Percentiles rank a stretch among this genome's conserved stretches.
Evolutionary conservation across 2,888 invertebrate genomes (phyloP).

Genomic region (Lamellibrachia columna): DNA sequence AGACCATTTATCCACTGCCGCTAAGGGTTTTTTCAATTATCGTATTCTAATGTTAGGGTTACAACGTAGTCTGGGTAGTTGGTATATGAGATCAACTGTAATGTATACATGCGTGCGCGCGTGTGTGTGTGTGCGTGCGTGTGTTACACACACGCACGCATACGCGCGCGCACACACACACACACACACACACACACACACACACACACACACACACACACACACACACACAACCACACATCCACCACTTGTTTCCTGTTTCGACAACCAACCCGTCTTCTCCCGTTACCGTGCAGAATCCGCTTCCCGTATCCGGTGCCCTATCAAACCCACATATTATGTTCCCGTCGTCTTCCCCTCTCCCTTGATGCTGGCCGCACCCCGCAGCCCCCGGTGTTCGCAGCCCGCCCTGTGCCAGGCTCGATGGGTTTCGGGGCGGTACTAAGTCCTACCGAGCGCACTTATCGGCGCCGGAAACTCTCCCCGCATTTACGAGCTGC

Average conservation of each 20-base stretch:
- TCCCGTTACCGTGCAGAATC: background rate
- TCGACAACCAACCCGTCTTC: background rate
- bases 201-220: too few species aligned
- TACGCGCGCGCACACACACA: too few species aligned
- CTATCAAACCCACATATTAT: background rate
- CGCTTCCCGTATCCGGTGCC: background rate
- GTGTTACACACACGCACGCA: too few species aligned
- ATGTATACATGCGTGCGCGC: too few species aligned
- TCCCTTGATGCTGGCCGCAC: background rate
- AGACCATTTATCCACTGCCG: too few species aligned
- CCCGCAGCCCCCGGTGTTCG: background rate
- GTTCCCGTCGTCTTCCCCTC: background rate
- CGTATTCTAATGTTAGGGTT: too few species aligned
- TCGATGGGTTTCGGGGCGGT: background rate
- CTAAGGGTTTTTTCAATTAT: too few species aligned
- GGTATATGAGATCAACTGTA: too few species aligned
- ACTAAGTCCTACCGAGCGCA: background rate
- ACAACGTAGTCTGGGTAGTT: too few species aligned
- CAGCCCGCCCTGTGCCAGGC: background rate
- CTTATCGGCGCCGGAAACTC: background rate
- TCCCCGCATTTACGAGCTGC: background rate
- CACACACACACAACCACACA: too few species aligned
- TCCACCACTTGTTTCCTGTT: background rate
- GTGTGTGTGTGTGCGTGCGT: too few species aligned
- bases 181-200: too few species aligned